Percentiles rank a stretch among this genome's conserved stretches.
These are phyloP conservation scores for Gastracanthus pulcherrimus DNA, from an alignment of 2,888 invertebrate species.

Conservation along the genomic window DNA sequence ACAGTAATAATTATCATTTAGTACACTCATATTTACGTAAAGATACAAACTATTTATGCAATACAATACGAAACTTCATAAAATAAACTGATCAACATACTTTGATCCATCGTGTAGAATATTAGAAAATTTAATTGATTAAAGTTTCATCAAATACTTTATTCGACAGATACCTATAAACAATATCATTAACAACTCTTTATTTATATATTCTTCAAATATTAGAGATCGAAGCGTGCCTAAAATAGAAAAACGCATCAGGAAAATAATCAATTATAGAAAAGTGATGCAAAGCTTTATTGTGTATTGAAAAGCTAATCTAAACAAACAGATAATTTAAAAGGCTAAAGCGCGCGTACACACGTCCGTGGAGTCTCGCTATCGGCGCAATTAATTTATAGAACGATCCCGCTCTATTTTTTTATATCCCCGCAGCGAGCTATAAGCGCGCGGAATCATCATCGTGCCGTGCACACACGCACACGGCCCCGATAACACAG, in stretches of 20 bases:
- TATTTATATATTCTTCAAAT: too few relatives aligned
- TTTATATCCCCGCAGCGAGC: background rate
- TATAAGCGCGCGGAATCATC: conserved; percentile 7
- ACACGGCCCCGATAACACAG: conserved; percentile 19
- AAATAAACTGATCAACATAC: too few relatives aligned
- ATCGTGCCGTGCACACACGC: background rate
- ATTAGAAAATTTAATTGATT: too few relatives aligned
- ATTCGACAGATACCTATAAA: too few relatives aligned
- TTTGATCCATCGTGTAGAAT: too few relatives aligned
- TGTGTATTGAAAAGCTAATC: background rate
- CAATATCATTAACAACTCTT: too few relatives aligned
- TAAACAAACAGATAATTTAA: conserved; percentile 33
- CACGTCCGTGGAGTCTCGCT: background rate
- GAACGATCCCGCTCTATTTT: conserved; percentile 45
- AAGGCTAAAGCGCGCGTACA: conserved; percentile 20
- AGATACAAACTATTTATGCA: background rate
- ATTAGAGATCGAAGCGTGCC: too few relatives aligned
- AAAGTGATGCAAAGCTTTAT: background rate
- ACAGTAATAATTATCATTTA: background rate
- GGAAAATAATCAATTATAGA: too few relatives aligned
- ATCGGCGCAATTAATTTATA: conserved; percentile 42
- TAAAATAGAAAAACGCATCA: too few relatives aligned
- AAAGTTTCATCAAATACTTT: too few relatives aligned
- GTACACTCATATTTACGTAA: too few relatives aligned
- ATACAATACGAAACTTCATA: background rate